phyloP scores from a whole-genome alignment of 1,140 invertebrate genomes.

The Apis mellifera region Amel_HAv3.1 CM009944.2:1635501-1636000 shows the following conservation, averaged over 20 bases:
- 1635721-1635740: neutral
- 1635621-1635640: neutral
- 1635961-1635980: too few relatives aligned
- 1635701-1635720: neutral
- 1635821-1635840: conserved; percentile 47
- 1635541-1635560: too few relatives aligned
- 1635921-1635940: too few relatives aligned
- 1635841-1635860: conserved; percentile 54
- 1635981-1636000: too few relatives aligned
- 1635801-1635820: conserved; percentile 57
- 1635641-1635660: neutral
- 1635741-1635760: conserved; percentile 43
- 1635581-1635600: neutral
- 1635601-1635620: neutral
- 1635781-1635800: conserved; percentile 44
- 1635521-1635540: too few relatives aligned
- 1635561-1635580: neutral
- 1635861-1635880: conserved; percentile 58
- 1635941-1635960: too few relatives aligned
- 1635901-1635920: too few relatives aligned
- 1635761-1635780: conserved; percentile 47
- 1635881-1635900: neutral
- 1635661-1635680: neutral
- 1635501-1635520: too few relatives aligned
- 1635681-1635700: neutral